Evolutionary conservation across 2,888 invertebrate species (phyloP), one percentile per base, ranked within the genome.

Genomic region (Coenonympha arcania): DNA sequence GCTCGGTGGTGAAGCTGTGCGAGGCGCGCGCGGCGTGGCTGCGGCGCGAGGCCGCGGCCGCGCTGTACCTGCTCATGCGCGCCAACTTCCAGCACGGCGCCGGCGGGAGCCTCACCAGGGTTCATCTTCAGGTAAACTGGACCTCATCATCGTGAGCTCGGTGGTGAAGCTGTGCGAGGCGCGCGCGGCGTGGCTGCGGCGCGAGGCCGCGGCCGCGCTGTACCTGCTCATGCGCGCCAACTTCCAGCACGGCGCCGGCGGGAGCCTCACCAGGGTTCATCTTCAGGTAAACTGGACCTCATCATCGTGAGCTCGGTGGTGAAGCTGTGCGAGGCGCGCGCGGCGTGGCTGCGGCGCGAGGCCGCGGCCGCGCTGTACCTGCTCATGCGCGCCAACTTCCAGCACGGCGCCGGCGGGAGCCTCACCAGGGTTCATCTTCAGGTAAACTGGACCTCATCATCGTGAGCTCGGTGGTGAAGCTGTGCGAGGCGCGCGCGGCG

Each of bases 181-280:
- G 65, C 91, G 95, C 56, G 88, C 96, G 58, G 91, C 92, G 33
- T 91, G 92, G 52, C 91, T 96, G 45, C 89, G 97, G 15, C 94
- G 95, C 65, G 97, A 97, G 73, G 94, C 97, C 0, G 96, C 96
- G 65, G 96, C 96, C 37, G 91, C 96, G 19, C 87, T 98, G 2
- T 98, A 97, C 79, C 87, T 96, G 43, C 88, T 98, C 24, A 96
- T 98, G 96, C 89, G 96, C 58, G 95, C 95, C 69, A 97, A 97
- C 86, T 98, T 95, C 82, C 96, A 97, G 70, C 95, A 94, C 71
- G 93, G 93, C 39, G 89, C 91, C 45, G 90, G 93, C 30, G 93
- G 93, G 60, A 93, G 93, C 50, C 88, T 97, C 55, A 96, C 95
- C 1, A 87, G 97, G 57, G 96, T 97, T 0, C 96, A 96, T 69